Conservation (phyloP, 1,140 invertebrate genomes). For the Procambarus clarkii region DNA sequence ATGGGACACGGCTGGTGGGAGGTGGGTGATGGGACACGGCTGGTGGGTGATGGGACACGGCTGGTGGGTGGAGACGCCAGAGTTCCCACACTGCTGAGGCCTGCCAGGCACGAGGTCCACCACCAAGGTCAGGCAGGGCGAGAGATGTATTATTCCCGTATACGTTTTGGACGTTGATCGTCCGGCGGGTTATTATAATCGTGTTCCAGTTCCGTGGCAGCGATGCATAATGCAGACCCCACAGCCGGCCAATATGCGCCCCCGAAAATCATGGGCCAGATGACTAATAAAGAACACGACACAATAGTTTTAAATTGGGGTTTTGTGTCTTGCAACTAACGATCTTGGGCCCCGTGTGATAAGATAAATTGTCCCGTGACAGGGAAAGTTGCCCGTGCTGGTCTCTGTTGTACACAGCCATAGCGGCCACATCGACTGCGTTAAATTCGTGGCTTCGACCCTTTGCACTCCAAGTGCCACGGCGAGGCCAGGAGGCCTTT, state of each 20-base stretch:
- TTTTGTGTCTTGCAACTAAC: slow-evolving; percentile 29
- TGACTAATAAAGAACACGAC: slow-evolving; percentile 69
- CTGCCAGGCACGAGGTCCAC: not conserved
- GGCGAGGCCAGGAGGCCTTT: slow-evolving; percentile 45
- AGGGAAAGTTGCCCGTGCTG: slow-evolving; percentile 31
- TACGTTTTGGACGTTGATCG: too few species aligned
- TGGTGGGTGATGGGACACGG: too few species aligned
- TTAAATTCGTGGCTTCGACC: slow-evolving; percentile 68
- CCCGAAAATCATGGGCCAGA: slow-evolving; percentile 64
- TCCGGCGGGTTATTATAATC: slow-evolving; percentile 64
- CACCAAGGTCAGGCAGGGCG: not conserved
- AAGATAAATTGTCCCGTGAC: slow-evolving; percentile 54
- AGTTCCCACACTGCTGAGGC: not conserved
- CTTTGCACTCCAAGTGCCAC: slow-evolving; percentile 68
- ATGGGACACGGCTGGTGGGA: too few species aligned
- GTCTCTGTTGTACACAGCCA: slow-evolving; percentile 62
- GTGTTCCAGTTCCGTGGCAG: slow-evolving; percentile 54
- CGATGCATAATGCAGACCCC: slow-evolving; percentile 63
- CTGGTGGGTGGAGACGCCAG: too few species aligned
- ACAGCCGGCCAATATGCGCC: slow-evolving; percentile 60
- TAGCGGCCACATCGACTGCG: slow-evolving; percentile 67
- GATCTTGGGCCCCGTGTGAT: not conserved
- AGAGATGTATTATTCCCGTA: not conserved
- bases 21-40: too few species aligned
- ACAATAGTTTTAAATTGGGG: slow-evolving; percentile 69